These are phyloP conservation scores for Thunnus maccoyii DNA, from an alignment of 2,113 vertebrate genomes.

Conservation along the genomic window DNA sequence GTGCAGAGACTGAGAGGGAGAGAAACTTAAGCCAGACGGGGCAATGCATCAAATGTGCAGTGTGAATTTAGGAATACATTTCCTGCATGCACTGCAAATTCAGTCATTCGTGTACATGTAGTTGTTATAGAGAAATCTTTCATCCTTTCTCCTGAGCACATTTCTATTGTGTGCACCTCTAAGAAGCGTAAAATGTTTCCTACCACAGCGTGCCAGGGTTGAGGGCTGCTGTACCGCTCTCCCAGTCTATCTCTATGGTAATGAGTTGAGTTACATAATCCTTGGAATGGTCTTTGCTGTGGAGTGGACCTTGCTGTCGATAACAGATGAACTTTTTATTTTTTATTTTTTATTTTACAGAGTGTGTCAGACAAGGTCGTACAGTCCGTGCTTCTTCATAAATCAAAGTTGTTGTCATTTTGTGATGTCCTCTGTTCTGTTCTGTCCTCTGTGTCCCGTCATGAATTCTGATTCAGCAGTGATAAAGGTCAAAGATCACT, in stretches of 20 bases:
- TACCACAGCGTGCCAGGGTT: conserved; percentile 48
- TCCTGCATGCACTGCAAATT: neutral
- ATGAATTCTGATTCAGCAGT: conserved; percentile 16
- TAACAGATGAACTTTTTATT: conserved; percentile 25
- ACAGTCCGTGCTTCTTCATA: conserved; percentile 8
- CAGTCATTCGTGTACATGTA: neutral
- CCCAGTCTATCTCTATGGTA: conserved; percentile 53
- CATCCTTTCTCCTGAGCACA: neutral
- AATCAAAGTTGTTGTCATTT: conserved; percentile 25
- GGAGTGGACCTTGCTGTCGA: conserved; percentile 31
- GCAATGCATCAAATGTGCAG: conserved; percentile 31
- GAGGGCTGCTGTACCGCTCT: conserved; percentile 38
- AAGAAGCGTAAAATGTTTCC: conserved; percentile 8
- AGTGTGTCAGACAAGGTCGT: conserved; percentile 35
- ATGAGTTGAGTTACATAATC: conserved; percentile 65
- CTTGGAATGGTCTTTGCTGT: conserved; percentile 38
- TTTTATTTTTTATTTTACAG: conserved; percentile 13
- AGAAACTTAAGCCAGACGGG: conserved; percentile 8
- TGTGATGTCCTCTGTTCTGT: neutral
- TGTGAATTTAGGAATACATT: conserved; percentile 3
- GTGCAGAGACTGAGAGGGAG: conserved; percentile 16
- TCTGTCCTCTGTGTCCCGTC: conserved; percentile 10
- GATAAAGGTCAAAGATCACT: conserved; percentile 10
- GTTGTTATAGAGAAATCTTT: conserved; percentile 3
- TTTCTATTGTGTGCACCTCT: neutral